A percentile compares a stretch with the other conserved stretches of the same genome.
These are phyloP conservation scores for Phragmatobia fuliginosa DNA, from an alignment of 2,888 invertebrate genomes.

Conservation along the genomic window DNA sequence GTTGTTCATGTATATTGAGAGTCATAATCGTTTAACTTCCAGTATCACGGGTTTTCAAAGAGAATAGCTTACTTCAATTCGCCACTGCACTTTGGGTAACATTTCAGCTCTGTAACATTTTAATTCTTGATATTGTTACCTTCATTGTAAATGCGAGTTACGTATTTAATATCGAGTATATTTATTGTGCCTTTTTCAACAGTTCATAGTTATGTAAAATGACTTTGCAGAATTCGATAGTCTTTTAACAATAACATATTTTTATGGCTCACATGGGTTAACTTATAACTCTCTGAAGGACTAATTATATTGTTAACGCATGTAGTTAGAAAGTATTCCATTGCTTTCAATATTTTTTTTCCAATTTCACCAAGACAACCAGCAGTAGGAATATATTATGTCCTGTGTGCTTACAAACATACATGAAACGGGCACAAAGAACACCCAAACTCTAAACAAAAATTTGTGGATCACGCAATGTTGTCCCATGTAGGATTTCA, in stretches of 20 bases:
- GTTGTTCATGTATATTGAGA: slow-evolving; percentile 47
- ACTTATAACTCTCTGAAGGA: neutral
- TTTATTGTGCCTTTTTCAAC: neutral
- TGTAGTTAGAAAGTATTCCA: too few relatives aligned
- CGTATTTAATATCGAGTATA: neutral
- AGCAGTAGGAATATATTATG: too few relatives aligned
- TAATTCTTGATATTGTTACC: slow-evolving; percentile 28
- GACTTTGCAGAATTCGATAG: neutral
- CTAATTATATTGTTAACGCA: neutral
- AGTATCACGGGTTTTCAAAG: slow-evolving; percentile 51
- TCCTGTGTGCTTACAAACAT: too few relatives aligned
- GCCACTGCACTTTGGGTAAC: slow-evolving; percentile 37
- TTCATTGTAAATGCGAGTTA: neutral
- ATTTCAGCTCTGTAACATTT: slow-evolving; percentile 38
- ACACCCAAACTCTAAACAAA: too few relatives aligned
- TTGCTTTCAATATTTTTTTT: too few relatives aligned
- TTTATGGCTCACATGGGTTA: neutral
- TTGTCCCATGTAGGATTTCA: too few relatives aligned
- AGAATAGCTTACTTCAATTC: slow-evolving; percentile 51
- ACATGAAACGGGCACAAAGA: too few relatives aligned
- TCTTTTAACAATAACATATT: neutral
- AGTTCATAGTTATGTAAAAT: neutral
- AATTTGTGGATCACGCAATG: too few relatives aligned
- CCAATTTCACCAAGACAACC: too few relatives aligned
- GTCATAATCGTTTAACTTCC: slow-evolving; percentile 58